Percentiles rank a stretch among this genome's conserved stretches.
phyloP scores from a whole-genome alignment of 2,797 vertebrate genomes.

The Oophaga sylvatica region DNA sequence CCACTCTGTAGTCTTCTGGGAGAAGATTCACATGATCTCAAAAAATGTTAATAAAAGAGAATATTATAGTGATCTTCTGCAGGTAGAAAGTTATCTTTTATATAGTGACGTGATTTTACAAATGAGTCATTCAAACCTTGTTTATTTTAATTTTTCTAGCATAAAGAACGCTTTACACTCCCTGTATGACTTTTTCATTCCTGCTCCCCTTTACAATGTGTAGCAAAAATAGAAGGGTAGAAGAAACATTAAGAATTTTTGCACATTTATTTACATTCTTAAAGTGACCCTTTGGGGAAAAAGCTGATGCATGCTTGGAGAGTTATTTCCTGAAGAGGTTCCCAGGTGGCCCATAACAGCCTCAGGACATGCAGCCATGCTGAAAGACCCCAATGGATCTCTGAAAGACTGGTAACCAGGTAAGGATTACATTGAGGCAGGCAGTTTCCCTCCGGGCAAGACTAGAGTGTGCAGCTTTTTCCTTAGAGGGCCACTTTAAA shows the following conservation, averaged over 20 bases:
- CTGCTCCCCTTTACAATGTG: background rate
- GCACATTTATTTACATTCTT: background rate
- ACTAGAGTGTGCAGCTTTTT: background rate
- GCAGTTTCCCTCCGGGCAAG: background rate
- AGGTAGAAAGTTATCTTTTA: background rate
- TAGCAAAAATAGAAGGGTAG: background rate
- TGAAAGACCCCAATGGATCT: background rate
- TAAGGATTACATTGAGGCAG: background rate
- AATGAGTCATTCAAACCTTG: no score
- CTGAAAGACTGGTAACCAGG: background rate
- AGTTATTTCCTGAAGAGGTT: background rate
- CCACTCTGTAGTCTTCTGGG: background rate
- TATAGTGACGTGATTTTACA: no score
- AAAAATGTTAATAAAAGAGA: background rate
- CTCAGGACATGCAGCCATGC: background rate
- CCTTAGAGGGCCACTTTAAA: background rate
- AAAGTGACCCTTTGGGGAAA: background rate
- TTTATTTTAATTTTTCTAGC: no score
- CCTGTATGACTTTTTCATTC: background rate
- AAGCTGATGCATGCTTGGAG: background rate
- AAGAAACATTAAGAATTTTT: background rate
- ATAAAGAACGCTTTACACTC: no score
- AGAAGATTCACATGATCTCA: background rate
- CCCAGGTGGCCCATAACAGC: background rate
- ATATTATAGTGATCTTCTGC: background rate